phyloP scores from a whole-genome alignment of 2,797 vertebrate genomes.

The Rallus crepitans region DNA sequence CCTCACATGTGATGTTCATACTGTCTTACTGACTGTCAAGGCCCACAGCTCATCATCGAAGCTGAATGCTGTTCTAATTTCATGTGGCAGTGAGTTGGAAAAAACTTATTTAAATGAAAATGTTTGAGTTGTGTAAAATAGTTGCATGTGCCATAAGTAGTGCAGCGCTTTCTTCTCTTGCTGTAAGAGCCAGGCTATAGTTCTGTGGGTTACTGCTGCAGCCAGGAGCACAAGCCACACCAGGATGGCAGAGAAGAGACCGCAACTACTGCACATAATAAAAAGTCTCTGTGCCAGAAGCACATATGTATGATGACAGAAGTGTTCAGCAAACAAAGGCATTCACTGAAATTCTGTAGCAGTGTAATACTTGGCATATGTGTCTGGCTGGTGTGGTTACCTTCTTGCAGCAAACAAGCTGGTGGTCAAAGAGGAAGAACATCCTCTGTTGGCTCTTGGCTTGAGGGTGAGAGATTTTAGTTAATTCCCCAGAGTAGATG shows the following conservation, averaged over 20 bases:
- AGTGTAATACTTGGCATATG: neutral
- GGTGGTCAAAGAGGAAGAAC: constrained; percentile 97
- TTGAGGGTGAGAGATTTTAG: constrained; percentile 91
- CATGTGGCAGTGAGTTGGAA: neutral
- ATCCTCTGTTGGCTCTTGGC: constrained; percentile 94
- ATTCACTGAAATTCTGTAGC: neutral
- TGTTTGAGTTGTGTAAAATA: neutral
- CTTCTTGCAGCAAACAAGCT: constrained; percentile 98
- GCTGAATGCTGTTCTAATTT: neutral
- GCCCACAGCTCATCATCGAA: neutral
- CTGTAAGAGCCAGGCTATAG: neutral
- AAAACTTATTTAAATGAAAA: neutral
- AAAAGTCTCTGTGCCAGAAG: neutral
- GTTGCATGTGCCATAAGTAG: neutral
- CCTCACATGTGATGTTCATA: neutral
- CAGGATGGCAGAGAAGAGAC: neutral
- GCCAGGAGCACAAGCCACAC: neutral
- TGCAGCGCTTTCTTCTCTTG: neutral
- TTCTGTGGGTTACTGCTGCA: neutral
- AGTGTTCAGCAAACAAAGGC: neutral
- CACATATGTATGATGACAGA: fast-evolving
- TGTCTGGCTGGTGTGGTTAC: constrained; percentile 68
- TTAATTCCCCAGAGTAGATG: constrained; percentile 94
- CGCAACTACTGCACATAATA: neutral
- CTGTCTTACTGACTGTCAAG: neutral